These are phyloP conservation scores for Eospalax fontanierii DNA, from an alignment of 2,797 vertebrate genomes.

Conservation along the genomic window DNA sequence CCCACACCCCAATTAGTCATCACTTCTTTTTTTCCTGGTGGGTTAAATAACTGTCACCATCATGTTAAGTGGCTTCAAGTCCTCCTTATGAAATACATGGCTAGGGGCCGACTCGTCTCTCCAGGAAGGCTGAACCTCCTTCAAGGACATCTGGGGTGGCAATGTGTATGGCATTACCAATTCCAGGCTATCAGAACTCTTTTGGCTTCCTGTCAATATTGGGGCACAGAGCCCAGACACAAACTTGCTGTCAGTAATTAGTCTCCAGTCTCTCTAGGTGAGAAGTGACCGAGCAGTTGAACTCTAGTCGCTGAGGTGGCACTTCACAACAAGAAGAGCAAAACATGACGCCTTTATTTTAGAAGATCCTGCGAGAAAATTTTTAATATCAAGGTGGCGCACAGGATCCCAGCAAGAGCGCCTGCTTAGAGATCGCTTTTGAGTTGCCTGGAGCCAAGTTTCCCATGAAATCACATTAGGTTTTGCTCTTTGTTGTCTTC, in stretches of 20 bases:
- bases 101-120: conserved; percentile 75
- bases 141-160: conserved; percentile 44
- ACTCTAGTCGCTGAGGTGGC: conserved; percentile 73
- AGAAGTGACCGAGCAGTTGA: conserved; percentile 62
- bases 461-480: not conserved
- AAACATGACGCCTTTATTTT: conserved; percentile 64
- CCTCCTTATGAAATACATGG: conserved; percentile 60
- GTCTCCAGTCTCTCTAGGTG: conserved; percentile 66
- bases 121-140: conserved; percentile 67
- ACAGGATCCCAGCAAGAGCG: not conserved
- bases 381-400: not conserved
- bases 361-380: not conserved
- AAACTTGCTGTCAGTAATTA: conserved; percentile 64
- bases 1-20: not conserved
- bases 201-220: conserved; percentile 85
- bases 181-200: conserved; percentile 81
- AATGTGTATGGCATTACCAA: conserved; percentile 57
- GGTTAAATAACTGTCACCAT: conserved; percentile 2
- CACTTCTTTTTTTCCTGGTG: not conserved
- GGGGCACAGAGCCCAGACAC: conserved; percentile 79
- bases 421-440: not conserved
- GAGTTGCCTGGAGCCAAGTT: conserved; percentile 23
- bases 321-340: conserved; percentile 71
- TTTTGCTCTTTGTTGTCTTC: not conserved
- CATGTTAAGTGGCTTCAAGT: conserved; percentile 4